Base-by-base conservation (phyloP, 2,888 invertebrate species). In the Hypolimnas misippus region DNA sequence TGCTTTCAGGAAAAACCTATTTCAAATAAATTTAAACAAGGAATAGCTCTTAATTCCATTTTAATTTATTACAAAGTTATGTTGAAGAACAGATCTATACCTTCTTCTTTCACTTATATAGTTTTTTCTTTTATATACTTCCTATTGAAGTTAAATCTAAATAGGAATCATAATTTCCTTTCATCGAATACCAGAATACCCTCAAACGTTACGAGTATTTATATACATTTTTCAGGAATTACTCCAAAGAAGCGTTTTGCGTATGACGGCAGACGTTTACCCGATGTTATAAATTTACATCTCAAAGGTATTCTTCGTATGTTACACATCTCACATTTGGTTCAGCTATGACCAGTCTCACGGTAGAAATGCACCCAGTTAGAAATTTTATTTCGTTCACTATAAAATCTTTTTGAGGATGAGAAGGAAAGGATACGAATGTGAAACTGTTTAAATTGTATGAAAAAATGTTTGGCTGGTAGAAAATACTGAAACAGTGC, bases 251-350 rank as follows among this genome's bases (percentile, higher is more conserved):
- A 84, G 71, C 86, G 90, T 49, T 88, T 73, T 78, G 87, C 90
- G 35, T 91, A 91, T 79, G 90, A 90, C 64, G 91, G 91, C 66
- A 81, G 90, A 76, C 79, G 76, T 17, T 84, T 91, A 63, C 91
- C 92, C 59, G 90, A 90, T 71, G 70, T 79, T 73, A 91, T 92
- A 70, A 89, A 84, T 67, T 87, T 92, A 76, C 92, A 90, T 79
- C 84, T 92, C 12, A 92, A 92, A 91, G 91, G 91, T 92, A 88
- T 80, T 68, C 62, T 12, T 19, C 57, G 46, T 46, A 44, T 57
- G 8, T 3, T 8, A 35, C 33, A 21, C 46, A 44, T 56, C 25
- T 44, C 58, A 33, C 54, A 33, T 54, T 46, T 10, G 10, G 2
- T 35, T 60, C 59, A 44, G 19, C 33, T 46, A 46, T 25, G 21